Conservation (phyloP, 2,797 vertebrate species). For the Epinephelus awoara region DNA sequence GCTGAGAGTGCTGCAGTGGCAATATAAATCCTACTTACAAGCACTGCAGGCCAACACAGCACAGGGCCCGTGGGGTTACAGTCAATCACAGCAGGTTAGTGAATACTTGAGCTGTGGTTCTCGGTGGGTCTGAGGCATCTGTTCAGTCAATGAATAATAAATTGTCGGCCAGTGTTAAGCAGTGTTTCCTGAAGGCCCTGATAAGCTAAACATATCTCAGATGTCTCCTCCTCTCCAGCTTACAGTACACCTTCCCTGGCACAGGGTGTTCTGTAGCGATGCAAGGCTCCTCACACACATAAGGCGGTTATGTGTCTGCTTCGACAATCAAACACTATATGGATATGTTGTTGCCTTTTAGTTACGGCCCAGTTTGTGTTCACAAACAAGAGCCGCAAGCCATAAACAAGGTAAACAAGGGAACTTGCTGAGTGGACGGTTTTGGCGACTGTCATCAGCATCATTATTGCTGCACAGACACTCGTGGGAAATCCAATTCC, state of each 20-base stretch:
- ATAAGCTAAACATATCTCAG: constrained; percentile 41
- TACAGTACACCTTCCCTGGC: neutral
- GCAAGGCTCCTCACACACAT: constrained; percentile 1
- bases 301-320: neutral
- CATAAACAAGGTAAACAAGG: neutral
- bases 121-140: constrained; percentile 41
- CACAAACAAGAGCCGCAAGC: neutral
- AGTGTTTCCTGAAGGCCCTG: constrained; percentile 12
- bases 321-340: neutral
- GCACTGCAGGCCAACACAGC: constrained; percentile 14
- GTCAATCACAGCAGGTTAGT: constrained; percentile 35
- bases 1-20: constrained; percentile 40
- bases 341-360: neutral
- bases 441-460: neutral
- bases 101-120: constrained; percentile 28
- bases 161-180: constrained; percentile 35
- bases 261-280: neutral
- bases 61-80: constrained; percentile 28
- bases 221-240: neutral
- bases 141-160: constrained; percentile 60
- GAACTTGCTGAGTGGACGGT: neutral
- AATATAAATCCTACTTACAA: constrained; percentile 40
- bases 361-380: neutral
- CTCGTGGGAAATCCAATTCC: neutral
- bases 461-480: neutral